These are phyloP conservation scores for Pocillopora meandrina DNA, from an alignment of 92 coral and sea anemone genomes.

Conservation along the genomic window DNA sequence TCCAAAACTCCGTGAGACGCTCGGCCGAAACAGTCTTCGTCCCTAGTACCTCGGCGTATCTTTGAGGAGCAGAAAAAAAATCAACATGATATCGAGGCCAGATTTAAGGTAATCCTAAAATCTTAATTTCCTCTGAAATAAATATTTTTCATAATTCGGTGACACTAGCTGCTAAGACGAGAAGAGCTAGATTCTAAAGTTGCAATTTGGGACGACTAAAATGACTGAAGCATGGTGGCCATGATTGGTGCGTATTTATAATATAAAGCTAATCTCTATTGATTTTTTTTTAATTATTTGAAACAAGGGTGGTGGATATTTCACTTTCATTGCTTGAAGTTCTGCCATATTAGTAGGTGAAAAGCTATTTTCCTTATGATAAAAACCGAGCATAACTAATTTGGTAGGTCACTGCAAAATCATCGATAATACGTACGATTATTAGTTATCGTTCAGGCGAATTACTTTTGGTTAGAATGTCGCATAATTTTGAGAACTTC, in stretches of 20 bases:
- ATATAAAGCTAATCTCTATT: background rate
- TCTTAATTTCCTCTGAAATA: too few species aligned
- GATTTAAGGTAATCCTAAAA: too few species aligned
- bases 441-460: background rate
- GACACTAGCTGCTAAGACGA: background rate
- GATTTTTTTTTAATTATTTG: background rate
- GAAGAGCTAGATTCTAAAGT: background rate
- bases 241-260: background rate
- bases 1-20: too few species aligned
- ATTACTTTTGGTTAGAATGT: background rate
- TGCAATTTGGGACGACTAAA: background rate
- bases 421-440: background rate
- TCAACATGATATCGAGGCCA: too few species aligned
- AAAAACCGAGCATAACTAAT: background rate
- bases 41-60: too few species aligned
- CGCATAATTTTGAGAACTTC: background rate
- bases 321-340: too few species aligned
- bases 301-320: background rate
- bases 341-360: background rate
- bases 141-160: too few species aligned
- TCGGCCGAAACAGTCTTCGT: too few species aligned
- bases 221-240: background rate
- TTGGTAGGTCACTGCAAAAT: background rate
- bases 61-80: too few species aligned
- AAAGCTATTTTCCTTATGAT: background rate